Percentiles rank a stretch among this genome's conserved stretches.
phyloP scores from a whole-genome alignment of 2,113 vertebrate species.

The Amazona guildingii region DNA sequence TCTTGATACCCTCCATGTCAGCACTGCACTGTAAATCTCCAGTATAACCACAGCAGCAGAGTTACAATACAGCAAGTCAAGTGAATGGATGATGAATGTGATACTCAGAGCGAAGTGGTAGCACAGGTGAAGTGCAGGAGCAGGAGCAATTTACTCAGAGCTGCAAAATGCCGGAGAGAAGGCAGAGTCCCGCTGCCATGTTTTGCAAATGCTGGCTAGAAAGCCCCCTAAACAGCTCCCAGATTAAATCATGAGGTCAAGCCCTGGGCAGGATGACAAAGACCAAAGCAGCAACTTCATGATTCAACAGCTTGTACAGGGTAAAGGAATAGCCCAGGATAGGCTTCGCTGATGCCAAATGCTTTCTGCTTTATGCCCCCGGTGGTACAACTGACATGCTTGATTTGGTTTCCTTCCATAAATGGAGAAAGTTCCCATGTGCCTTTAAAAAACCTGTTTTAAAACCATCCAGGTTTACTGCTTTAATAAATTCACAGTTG shows the following conservation, averaged over 20 bases:
- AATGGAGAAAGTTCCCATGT: neutral
- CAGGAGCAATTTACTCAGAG: constrained; percentile 24
- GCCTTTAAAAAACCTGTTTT: neutral
- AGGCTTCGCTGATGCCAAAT: neutral
- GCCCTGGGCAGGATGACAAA: neutral
- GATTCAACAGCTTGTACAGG: neutral
- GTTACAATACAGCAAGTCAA: neutral
- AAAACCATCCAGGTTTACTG: neutral
- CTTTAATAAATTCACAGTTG: neutral
- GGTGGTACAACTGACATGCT: neutral
- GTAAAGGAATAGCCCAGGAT: neutral
- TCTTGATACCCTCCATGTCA: neutral
- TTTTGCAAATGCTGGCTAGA: neutral
- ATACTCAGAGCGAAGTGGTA: neutral
- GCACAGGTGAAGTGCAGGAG: constrained; percentile 25
- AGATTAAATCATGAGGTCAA: constrained; percentile 25
- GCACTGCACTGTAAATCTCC: neutral
- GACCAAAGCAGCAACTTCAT: neutral
- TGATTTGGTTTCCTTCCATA: neutral
- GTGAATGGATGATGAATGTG: neutral
- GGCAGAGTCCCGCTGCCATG: neutral
- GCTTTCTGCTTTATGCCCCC: neutral
- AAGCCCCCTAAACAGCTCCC: neutral
- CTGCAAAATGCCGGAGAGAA: neutral
- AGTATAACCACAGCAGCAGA: neutral